Evolutionary conservation across 2,113 vertebrate species (phyloP).

Genomic region (Scartelaos histophorus): DNA sequence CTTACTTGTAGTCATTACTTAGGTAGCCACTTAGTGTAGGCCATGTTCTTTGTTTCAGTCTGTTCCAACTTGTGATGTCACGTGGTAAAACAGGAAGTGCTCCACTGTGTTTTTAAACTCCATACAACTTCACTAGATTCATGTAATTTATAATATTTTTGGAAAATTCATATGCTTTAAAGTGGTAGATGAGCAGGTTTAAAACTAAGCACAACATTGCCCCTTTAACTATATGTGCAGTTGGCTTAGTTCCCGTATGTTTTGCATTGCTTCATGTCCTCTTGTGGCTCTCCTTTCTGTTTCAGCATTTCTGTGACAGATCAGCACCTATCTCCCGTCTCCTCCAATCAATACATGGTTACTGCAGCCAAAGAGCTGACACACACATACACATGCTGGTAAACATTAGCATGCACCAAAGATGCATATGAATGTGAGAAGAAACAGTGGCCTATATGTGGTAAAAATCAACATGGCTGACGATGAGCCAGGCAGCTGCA

Average conservation of each 20-base stretch:
- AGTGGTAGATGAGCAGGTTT: neutral
- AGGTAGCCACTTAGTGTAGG: no score
- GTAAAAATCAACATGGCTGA: slow-evolving; percentile 14
- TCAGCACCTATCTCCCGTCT: slow-evolving; percentile 41
- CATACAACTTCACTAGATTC: no score
- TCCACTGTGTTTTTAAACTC: no score
- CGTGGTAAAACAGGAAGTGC: no score
- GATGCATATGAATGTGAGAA: neutral
- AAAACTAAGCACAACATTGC: neutral
- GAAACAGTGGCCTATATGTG: slow-evolving; percentile 12
- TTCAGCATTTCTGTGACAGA: slow-evolving; percentile 52
- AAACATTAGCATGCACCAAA: slow-evolving; percentile 11
- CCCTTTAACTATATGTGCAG: neutral
- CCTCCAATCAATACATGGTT: slow-evolving; percentile 68
- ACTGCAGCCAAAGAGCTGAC: slow-evolving; percentile 42
- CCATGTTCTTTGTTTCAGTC: no score
- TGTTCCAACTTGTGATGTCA: no score
- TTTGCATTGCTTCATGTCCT: slow-evolving; percentile 25
- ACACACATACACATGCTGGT: slow-evolving; percentile 15
- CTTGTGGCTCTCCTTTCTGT: slow-evolving; percentile 28
- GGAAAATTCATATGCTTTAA: no score
- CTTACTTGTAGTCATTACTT: no score
- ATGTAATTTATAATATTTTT: no score
- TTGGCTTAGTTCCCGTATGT: slow-evolving; percentile 16
- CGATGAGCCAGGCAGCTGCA: slow-evolving; percentile 22